Conservation (phyloP, 1,140 invertebrate genomes). For the Ostrea denselamellosa region DNA sequence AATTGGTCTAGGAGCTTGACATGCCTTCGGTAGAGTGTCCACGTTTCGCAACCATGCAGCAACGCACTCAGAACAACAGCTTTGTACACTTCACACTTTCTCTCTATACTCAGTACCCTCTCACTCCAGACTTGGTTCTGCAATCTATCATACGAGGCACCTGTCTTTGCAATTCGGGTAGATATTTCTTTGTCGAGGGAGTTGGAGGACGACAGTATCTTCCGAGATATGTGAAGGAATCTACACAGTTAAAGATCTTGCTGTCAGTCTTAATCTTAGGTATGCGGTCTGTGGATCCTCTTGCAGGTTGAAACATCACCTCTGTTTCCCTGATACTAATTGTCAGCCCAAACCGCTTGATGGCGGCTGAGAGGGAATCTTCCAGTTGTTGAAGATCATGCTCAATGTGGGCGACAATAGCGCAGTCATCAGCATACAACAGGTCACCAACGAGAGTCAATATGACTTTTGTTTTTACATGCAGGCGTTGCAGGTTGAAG, state of each 20-base stretch:
- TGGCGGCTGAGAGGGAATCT: too few species aligned
- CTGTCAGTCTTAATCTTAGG: constrained; percentile 37
- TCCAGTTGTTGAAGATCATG: too few species aligned
- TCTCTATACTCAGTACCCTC: constrained; percentile 24
- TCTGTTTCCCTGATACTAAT: constrained; percentile 52
- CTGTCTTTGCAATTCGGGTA: constrained; percentile 47
- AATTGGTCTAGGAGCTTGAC: too few species aligned
- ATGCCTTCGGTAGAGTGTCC: constrained; percentile 47
- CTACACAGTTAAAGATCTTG: background rate
- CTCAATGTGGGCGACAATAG: too few species aligned
- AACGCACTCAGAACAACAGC: constrained; percentile 46
- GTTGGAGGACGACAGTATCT: constrained; percentile 34
- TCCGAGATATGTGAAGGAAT: constrained; percentile 50
- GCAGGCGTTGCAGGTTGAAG: too few species aligned
- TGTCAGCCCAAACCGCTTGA: constrained; percentile 44
- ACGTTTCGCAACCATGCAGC: constrained; percentile 37
- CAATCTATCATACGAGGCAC: constrained; percentile 36
- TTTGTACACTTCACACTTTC: constrained; percentile 47
- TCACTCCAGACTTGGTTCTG: constrained; percentile 31
- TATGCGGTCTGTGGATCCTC: constrained; percentile 11
- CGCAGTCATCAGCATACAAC: too few species aligned
- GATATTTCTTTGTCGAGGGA: too few species aligned
- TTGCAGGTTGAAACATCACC: constrained; percentile 51
- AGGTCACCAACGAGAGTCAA: background rate
- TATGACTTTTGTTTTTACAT: constrained; percentile 45